These are phyloP conservation scores for Caenorhabditis uteleia DNA, from an alignment of 2,888 invertebrate genomes.

Conservation along the genomic window DNA sequence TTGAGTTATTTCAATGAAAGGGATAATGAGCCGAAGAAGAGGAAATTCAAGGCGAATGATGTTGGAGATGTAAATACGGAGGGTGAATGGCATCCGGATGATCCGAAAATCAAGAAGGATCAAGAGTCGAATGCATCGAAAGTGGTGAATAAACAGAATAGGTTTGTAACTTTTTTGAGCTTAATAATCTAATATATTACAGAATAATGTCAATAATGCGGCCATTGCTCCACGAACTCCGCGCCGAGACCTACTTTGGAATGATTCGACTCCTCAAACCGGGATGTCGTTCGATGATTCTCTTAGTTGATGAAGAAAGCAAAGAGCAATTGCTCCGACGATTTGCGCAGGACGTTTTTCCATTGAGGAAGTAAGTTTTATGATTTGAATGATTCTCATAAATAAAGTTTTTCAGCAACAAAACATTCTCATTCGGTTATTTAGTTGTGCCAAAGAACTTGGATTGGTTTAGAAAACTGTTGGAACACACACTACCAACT, in stretches of 20 bases:
- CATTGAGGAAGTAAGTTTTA: conserved; percentile 84
- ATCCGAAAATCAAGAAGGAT: conserved; percentile 52
- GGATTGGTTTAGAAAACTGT: conserved; percentile 88
- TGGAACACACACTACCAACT: conserved; percentile 82
- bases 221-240: conserved; percentile 83
- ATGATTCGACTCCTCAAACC: conserved; percentile 89
- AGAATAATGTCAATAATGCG: conserved; percentile 52
- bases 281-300: conserved; percentile 84
- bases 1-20: conserved; percentile 42
- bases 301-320: conserved; percentile 87
- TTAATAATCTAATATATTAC: background rate
- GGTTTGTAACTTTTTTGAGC: background rate
- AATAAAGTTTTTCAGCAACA: conserved; percentile 78
- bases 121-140: conserved; percentile 8
- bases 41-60: conserved; percentile 25
- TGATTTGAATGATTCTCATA: background rate
- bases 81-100: conserved; percentile 67
- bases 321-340: conserved; percentile 85
- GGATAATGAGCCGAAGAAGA: conserved; percentile 13
- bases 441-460: conserved; percentile 89
- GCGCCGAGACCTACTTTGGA: conserved; percentile 93
- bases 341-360: conserved; percentile 92
- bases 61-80: conserved; percentile 28
- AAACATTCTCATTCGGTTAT: conserved; percentile 92
- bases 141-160: background rate